A percentile compares a stretch with the other conserved stretches of the same genome.
Evolutionary conservation across 1,140 invertebrate genomes (phyloP).

Genomic region (Brachionus angularis): DNA sequence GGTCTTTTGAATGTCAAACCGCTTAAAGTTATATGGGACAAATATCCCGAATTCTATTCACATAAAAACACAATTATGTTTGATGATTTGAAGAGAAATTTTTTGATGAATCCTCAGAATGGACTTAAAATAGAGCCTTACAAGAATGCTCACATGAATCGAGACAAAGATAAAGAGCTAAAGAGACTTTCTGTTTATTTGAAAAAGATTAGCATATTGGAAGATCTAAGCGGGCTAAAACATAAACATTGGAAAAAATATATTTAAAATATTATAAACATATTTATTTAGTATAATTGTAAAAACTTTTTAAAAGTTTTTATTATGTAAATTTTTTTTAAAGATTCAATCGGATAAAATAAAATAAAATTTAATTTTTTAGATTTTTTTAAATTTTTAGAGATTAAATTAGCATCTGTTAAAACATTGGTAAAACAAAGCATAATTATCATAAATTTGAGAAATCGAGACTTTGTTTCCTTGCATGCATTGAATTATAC

Average conservation of each 20-base stretch:
- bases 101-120: constrained; percentile 93
- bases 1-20: constrained; percentile 83
- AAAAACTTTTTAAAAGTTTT: no score
- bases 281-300: neutral
- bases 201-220: constrained; percentile 72
- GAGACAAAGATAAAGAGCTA: constrained; percentile 77
- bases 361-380: no score
- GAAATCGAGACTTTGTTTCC: neutral
- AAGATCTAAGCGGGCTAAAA: constrained; percentile 77
- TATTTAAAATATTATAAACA: neutral
- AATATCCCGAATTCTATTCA: constrained; percentile 74
- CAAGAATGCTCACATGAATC: constrained; percentile 79
- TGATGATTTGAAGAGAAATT: constrained; percentile 92
- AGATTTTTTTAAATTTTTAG: no score
- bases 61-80: constrained; percentile 95
- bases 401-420: constrained; percentile 21
- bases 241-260: constrained; percentile 78
- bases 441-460: constrained; percentile 9
- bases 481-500: constrained; percentile 43
- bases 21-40: constrained; percentile 91
- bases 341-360: no score
- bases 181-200: constrained; percentile 77
- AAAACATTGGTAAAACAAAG: constrained; percentile 30
- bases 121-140: constrained; percentile 83
- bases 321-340: no score